Evolutionary conservation across 2,797 vertebrate genomes (phyloP).

Genomic region (Nannoperca australis): DNA sequence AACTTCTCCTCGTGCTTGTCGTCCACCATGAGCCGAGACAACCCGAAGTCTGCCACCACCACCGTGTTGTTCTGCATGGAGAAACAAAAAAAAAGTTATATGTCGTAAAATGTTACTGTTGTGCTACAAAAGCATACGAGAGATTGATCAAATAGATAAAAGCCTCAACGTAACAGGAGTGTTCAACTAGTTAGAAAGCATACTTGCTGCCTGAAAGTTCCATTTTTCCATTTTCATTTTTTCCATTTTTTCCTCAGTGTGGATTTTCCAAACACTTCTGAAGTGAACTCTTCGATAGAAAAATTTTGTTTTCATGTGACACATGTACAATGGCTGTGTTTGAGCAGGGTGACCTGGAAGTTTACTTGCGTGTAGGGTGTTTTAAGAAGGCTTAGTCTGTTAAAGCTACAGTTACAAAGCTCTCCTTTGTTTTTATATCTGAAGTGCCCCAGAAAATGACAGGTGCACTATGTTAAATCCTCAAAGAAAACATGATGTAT

Average conservation of each 20-base stretch:
- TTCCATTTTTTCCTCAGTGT: no score
- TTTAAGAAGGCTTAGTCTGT: constrained; percentile 44
- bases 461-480: constrained; percentile 47
- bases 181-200: neutral
- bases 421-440: constrained; percentile 49
- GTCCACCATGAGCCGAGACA: constrained; percentile 94
- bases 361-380: constrained; percentile 20
- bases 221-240: no score
- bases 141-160: constrained; percentile 1
- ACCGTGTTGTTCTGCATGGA: constrained; percentile 91
- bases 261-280: constrained; percentile 3
- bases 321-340: constrained; percentile 41
- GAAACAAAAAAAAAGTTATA: neutral
- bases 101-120: neutral
- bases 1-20: constrained; percentile 89
- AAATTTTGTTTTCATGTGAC: constrained; percentile 28
- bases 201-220: neutral
- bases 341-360: constrained; percentile 3
- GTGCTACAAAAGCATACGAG: neutral
- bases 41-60: constrained; percentile 97
- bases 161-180: neutral
- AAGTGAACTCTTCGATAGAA: constrained; percentile 1
- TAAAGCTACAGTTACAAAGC: constrained; percentile 54
- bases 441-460: constrained; percentile 29
- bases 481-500: constrained; percentile 51